Conservation (phyloP, 2,888 invertebrate species). For the Drosophila limbata region DNA sequence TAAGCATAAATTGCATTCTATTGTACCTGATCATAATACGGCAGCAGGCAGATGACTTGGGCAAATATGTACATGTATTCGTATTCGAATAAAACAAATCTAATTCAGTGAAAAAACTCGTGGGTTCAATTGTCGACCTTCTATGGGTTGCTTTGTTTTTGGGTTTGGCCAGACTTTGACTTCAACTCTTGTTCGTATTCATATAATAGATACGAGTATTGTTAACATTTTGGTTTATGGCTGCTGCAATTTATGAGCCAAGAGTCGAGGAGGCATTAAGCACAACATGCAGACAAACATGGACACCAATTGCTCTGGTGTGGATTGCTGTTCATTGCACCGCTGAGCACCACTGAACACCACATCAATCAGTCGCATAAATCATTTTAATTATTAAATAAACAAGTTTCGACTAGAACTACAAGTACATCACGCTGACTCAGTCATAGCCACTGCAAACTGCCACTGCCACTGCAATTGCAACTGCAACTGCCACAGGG, state of each 20-base stretch:
- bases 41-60: conserved; percentile 59
- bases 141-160: conserved; percentile 33
- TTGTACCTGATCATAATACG: conserved; percentile 38
- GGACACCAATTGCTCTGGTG: conserved; percentile 59
- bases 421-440: conserved; percentile 47
- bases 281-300: conserved; percentile 70
- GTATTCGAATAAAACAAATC: conserved; percentile 1
- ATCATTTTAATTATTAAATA: conserved; percentile 81
- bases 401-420: conserved; percentile 56
- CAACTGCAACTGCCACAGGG: conserved; percentile 29
- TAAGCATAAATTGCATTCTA: conserved; percentile 43
- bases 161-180: conserved; percentile 48
- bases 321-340: conserved; percentile 46
- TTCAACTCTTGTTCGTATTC: neutral
- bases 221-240: conserved; percentile 71
- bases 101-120: conserved; percentile 23
- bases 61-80: conserved; percentile 18
- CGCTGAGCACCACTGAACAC: conserved; percentile 28
- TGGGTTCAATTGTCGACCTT: conserved; percentile 59
- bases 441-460: conserved; percentile 23
- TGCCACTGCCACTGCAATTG: neutral
- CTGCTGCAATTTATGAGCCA: conserved; percentile 61
- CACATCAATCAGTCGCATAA: conserved; percentile 78
- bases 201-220: conserved; percentile 26
- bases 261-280: conserved; percentile 59